phyloP scores from a whole-genome alignment of 2,797 vertebrate genomes.

The Serranus cabrilla region DNA sequence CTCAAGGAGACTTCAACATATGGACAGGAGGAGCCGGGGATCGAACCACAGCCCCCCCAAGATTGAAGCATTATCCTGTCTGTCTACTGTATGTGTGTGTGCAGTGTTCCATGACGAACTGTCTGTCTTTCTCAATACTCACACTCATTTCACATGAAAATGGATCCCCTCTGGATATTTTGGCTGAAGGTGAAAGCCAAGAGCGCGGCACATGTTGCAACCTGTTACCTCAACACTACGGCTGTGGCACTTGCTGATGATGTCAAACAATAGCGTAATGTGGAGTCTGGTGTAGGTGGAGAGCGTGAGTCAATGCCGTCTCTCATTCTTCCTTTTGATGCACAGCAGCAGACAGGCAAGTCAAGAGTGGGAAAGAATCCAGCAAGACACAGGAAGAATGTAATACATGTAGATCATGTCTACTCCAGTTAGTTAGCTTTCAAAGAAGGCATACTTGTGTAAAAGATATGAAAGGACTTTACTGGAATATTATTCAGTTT shows the following conservation, averaged over 20 bases:
- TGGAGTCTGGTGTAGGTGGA: slow-evolving; percentile 45
- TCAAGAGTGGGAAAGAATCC: slow-evolving; percentile 56
- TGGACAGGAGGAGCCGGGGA: too few relatives aligned
- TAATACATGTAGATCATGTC: slow-evolving; percentile 23
- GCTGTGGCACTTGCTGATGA: slow-evolving; percentile 21
- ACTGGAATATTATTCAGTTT: too few relatives aligned
- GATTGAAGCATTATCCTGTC: slow-evolving; percentile 15
- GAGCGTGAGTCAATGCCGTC: slow-evolving; percentile 52
- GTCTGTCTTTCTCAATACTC: slow-evolving; percentile 41
- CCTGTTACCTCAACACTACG: slow-evolving; percentile 44
- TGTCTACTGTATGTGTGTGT: not conserved
- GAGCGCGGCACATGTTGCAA: slow-evolving; percentile 38
- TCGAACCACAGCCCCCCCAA: too few relatives aligned
- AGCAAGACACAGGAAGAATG: slow-evolving; percentile 24
- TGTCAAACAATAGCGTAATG: slow-evolving; percentile 61
- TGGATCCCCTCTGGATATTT: slow-evolving; percentile 52
- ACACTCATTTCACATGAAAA: slow-evolving; percentile 17
- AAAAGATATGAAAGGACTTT: too few relatives aligned
- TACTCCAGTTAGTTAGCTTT: not conserved
- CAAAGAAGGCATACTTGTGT: slow-evolving; percentile 3
- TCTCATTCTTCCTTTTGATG: slow-evolving; percentile 31
- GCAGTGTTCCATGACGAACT: slow-evolving; percentile 27
- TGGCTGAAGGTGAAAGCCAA: slow-evolving; percentile 46
- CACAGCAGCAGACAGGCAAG: slow-evolving; percentile 23
- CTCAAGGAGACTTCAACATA: too few relatives aligned